Conservation (phyloP, 1,140 invertebrate genomes). For the Pseudomyrmex flavicornis region DNA sequence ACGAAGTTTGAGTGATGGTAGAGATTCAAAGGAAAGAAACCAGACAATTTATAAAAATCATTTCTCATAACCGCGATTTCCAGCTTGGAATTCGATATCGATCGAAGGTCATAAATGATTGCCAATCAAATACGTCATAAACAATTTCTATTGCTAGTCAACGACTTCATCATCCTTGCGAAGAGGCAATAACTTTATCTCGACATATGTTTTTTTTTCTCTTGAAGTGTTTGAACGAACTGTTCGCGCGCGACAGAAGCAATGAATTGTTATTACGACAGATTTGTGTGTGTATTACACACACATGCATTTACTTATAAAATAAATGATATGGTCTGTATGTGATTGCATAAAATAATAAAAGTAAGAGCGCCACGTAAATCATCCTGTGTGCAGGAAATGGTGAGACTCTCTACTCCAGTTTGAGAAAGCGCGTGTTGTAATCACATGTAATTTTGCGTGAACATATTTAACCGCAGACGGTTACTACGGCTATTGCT, state of each 20-base stretch:
- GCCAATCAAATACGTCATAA: not conserved
- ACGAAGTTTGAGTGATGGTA: not conserved
- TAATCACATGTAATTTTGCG: constrained; percentile 52
- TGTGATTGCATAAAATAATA: not conserved
- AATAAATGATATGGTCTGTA: not conserved
- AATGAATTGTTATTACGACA: constrained; percentile 29
- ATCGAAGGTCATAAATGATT: not conserved
- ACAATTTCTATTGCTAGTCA: not conserved
- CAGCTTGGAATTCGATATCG: not conserved
- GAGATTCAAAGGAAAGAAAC: not conserved
- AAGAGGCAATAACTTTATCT: constrained; percentile 7
- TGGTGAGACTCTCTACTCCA: constrained; percentile 23
- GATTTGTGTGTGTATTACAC: not conserved
- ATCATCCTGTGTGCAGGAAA: not conserved
- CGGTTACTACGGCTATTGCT: constrained; percentile 21
- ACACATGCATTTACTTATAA: no score
- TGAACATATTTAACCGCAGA: constrained; percentile 28
- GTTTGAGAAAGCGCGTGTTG: constrained; percentile 63
- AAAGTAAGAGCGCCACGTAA: not conserved
- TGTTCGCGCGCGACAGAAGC: constrained; percentile 11
- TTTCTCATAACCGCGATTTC: not conserved
- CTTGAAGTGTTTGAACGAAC: not conserved
- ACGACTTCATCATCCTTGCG: constrained; percentile 3
- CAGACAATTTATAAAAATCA: not conserved
- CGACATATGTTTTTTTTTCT: not conserved